Percentiles rank a stretch among this genome's conserved stretches.
These are phyloP conservation scores for Scaptomyza cyrtandrae DNA, from an alignment of 2,888 invertebrate species.

Conservation along the genomic window DNA sequence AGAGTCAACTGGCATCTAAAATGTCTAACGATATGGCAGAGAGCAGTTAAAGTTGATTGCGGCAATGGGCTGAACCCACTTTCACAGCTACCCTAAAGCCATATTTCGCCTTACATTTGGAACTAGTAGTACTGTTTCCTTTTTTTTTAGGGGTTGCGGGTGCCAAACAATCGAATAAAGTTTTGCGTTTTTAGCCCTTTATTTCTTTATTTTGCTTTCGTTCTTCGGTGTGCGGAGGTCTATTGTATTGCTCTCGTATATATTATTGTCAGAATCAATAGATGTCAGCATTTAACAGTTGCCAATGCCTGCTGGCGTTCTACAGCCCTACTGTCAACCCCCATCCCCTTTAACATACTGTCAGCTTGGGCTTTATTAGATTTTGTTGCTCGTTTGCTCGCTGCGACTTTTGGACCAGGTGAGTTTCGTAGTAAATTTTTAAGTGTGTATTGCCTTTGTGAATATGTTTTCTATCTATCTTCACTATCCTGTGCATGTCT, in stretches of 20 bases:
- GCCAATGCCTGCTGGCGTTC: constrained; percentile 55
- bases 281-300: constrained; percentile 72
- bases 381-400: constrained; percentile 24
- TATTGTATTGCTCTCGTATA: constrained; percentile 16
- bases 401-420: constrained; percentile 32
- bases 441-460: not conserved
- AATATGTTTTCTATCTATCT: constrained; percentile 14
- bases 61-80: constrained; percentile 24
- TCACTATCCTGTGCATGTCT: constrained; percentile 28
- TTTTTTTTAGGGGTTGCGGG: constrained; percentile 31
- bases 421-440: constrained; percentile 29
- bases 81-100: constrained; percentile 16
- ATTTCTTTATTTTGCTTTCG: not conserved
- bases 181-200: constrained; percentile 47
- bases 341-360: constrained; percentile 5
- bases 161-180: constrained; percentile 60
- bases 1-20: constrained; percentile 23
- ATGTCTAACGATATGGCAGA: constrained; percentile 48
- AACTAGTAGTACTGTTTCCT: constrained; percentile 1
- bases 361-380: constrained; percentile 54
- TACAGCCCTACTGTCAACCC: not conserved
- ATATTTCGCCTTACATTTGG: not conserved
- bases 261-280: constrained; percentile 72
- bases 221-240: not conserved
- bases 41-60: constrained; percentile 55